Evolutionary conservation across 2,888 invertebrate species (phyloP).

Genomic region (Yponomeuta plumbellus): DNA sequence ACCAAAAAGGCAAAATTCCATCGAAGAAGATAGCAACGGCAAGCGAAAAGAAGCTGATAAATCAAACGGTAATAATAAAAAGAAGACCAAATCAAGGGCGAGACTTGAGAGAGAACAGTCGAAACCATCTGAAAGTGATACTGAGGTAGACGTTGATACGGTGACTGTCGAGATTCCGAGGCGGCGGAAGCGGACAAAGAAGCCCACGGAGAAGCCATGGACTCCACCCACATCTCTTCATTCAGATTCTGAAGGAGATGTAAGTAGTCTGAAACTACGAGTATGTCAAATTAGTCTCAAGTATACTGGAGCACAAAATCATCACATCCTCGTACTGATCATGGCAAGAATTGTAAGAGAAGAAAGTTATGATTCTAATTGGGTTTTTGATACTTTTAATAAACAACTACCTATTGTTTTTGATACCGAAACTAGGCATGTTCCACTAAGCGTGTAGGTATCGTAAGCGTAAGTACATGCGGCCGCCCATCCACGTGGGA

Average conservation of each 20-base stretch:
- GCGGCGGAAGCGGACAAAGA: conserved; percentile 59
- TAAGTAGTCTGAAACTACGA: conserved; percentile 30
- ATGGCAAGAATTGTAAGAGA: too few relatives aligned
- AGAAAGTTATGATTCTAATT: too few relatives aligned
- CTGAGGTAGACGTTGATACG: conserved; percentile 66
- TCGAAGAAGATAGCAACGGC: conserved; percentile 37
- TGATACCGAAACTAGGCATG: too few relatives aligned
- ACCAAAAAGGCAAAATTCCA: conserved; percentile 36
- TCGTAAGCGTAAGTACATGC: too few relatives aligned
- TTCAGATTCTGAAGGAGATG: conserved; percentile 68
- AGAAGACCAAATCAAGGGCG: conserved; percentile 65
- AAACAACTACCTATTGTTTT: too few relatives aligned
- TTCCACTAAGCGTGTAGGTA: too few relatives aligned
- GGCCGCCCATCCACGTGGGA: too few relatives aligned
- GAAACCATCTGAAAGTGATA: conserved; percentile 69
- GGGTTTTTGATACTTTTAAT: too few relatives aligned
- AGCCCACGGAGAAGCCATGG: conserved; percentile 63
- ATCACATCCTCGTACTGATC: too few relatives aligned
- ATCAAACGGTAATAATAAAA: conserved; percentile 62
- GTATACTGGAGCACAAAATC: too few relatives aligned
- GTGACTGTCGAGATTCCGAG: conserved; percentile 71
- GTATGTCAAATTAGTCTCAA: too few relatives aligned
- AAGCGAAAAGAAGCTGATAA: conserved; percentile 46
- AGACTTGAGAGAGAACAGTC: conserved; percentile 69
- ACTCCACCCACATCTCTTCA: conserved; percentile 64